phyloP scores from a whole-genome alignment of 1,140 invertebrate genomes.

The Plectus sambesii region DNA sequence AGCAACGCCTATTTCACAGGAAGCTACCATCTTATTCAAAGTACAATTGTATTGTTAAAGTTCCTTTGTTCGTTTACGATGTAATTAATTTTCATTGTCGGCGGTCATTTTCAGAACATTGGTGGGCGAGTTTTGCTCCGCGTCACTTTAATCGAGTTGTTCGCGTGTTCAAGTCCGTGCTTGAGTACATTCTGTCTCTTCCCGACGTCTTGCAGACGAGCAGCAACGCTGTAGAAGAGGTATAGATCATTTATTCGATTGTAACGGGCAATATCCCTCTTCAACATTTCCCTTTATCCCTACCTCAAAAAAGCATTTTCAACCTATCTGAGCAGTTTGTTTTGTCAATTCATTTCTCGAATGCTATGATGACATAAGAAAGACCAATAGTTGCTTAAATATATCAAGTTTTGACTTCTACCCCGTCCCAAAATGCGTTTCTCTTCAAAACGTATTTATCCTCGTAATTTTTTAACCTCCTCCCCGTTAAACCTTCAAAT shows the following conservation, averaged over 20 bases:
- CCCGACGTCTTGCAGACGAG: not conserved
- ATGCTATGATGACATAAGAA: no score
- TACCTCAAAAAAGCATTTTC: not conserved
- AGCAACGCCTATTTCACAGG: no score
- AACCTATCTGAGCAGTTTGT: not conserved
- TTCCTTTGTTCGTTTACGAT: no score
- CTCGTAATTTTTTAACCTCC: no score
- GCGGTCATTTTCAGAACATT: slow-evolving; percentile 9
- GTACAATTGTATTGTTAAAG: no score
- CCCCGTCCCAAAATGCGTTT: no score
- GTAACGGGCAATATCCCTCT: not conserved
- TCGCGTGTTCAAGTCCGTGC: slow-evolving; percentile 7
- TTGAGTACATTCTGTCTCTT: not conserved
- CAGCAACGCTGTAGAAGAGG: not conserved
- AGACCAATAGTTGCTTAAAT: no score
- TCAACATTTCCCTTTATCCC: not conserved
- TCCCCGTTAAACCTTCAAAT: no score
- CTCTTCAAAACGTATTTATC: no score
- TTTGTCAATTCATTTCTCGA: no score
- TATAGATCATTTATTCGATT: not conserved
- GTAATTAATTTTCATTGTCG: slow-evolving; percentile 8
- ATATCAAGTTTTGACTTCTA: no score
- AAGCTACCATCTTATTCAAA: no score
- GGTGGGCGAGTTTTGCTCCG: slow-evolving; percentile 15
- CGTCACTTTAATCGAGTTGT: slow-evolving; percentile 24